These are phyloP conservation scores for Actenoides lindsayi DNA, from an alignment of 2,113 vertebrate genomes.

Conservation along the genomic window DNA sequence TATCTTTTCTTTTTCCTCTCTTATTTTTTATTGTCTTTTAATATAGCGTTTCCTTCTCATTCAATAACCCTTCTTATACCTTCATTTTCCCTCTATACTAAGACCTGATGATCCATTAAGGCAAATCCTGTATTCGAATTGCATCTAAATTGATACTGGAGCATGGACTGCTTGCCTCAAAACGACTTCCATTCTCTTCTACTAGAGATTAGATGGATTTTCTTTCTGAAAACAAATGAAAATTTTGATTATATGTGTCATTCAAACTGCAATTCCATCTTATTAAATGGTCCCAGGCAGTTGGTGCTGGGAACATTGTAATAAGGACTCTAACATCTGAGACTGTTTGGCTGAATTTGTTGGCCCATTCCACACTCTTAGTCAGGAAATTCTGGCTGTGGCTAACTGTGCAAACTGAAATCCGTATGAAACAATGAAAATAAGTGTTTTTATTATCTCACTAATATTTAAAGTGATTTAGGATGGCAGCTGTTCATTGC, in stretches of 20 bases:
- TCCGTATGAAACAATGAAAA: neutral
- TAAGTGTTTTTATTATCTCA: neutral
- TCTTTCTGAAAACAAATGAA: conserved; percentile 40
- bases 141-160: conserved; percentile 18
- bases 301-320: conserved; percentile 21
- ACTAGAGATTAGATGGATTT: conserved; percentile 27
- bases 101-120: conserved; percentile 35
- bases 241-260: conserved; percentile 51
- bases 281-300: conserved; percentile 49
- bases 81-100: conserved; percentile 12
- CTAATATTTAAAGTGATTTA: conserved; percentile 13
- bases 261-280: conserved; percentile 45
- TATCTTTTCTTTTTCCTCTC: neutral
- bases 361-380: neutral
- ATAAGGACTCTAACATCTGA: conserved; percentile 7
- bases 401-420: conserved; percentile 4
- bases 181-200: conserved; percentile 22
- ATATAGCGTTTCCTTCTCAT: neutral
- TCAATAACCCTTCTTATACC: conserved; percentile 4
- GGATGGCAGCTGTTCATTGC: neutral
- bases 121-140: conserved; percentile 33
- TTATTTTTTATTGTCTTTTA: conserved; percentile 29
- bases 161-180: conserved; percentile 1
- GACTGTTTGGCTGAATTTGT: conserved; percentile 12
- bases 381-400: conserved; percentile 15